Conservation (phyloP, 2,888 invertebrate genomes). For the Pharmacophagus antenor region DNA sequence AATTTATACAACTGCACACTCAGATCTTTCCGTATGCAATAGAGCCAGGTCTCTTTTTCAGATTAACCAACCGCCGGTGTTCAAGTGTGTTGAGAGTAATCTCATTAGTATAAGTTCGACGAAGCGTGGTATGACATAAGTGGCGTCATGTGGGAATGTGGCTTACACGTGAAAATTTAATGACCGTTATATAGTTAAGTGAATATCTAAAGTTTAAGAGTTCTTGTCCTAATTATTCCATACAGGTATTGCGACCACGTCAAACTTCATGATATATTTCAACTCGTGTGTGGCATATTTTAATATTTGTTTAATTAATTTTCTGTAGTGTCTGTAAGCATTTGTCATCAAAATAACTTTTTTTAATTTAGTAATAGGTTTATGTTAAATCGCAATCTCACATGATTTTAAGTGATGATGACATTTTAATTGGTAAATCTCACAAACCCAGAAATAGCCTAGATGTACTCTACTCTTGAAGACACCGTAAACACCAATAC, state of each 20-base stretch:
- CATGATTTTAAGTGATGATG: no score
- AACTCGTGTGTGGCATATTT: no score
- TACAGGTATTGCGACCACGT: not conserved
- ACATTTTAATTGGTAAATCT: no score
- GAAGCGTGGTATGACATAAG: slow-evolving; percentile 21
- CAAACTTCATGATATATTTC: no score
- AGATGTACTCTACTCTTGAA: no score
- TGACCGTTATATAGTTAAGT: slow-evolving; percentile 12
- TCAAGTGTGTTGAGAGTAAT: slow-evolving; percentile 14
- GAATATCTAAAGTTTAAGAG: not conserved
- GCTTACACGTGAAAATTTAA: slow-evolving; percentile 14
- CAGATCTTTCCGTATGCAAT: not conserved
- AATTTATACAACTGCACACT: not conserved
- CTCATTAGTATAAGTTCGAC: slow-evolving; percentile 22
- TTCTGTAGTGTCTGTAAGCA: no score
- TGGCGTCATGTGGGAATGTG: slow-evolving; percentile 13
- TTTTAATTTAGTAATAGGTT: no score
- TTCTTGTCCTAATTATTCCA: not conserved
- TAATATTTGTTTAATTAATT: no score
- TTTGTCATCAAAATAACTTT: no score
- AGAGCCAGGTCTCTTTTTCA: not conserved
- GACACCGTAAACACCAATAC: no score
- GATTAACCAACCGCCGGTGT: slow-evolving; percentile 3
- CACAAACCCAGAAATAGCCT: no score
- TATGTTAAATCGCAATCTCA: no score